Base-by-base conservation (phyloP, 1,140 invertebrate species). In the Ditylenchus dipsaci region DNA sequence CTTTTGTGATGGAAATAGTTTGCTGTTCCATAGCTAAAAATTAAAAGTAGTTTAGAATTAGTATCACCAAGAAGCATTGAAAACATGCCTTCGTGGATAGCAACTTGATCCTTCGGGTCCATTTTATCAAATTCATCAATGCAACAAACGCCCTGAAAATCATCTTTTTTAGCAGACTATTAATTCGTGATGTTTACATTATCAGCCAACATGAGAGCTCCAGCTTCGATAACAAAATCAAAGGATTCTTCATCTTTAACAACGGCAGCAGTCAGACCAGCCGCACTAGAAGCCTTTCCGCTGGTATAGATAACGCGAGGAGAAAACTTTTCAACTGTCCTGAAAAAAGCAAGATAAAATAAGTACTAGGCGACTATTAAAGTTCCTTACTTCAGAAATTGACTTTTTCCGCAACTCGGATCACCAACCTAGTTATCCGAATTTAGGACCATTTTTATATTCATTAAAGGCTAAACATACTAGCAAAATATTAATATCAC, bases 71-170 rank as follows among this genome's bases (percentile, higher is more conserved):
- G 33, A 38, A 38, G 11, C 11, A 11, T 5, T 5, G 3, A 3
- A 38, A 38, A 38, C 33, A 38, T 5, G 11, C 33, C 33, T 87
- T 99, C 96, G 85, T 99, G 95, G 81, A 97, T 98, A 29, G 96
- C 95, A 7, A 98, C 94, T 84, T 97, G 95, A 87, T 99, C 95
- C 68, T 89, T 88, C 0, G 88, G 87, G 84, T 98, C 95, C 96
- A 99, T 99, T 87, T 99, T 98, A 82, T 99, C 96, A 85, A 99
- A 98, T 86, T 98, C 95, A 83, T 99, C 95, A 76, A 99, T 99
- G 83, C 95, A 99, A 84, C 95, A 98, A 30, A 99, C 91, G 17
- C 96, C 95, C 84, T 85, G 77, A 71, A 63, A 56, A 42, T 49
- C 17, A n/a, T n/a, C n/a, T n/a, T n/a, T n/a, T n/a, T n/a, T n/a